These are phyloP conservation scores for Trypoxylus dichotomus DNA, from an alignment of 1,140 invertebrate genomes.

Conservation along the genomic window DNA sequence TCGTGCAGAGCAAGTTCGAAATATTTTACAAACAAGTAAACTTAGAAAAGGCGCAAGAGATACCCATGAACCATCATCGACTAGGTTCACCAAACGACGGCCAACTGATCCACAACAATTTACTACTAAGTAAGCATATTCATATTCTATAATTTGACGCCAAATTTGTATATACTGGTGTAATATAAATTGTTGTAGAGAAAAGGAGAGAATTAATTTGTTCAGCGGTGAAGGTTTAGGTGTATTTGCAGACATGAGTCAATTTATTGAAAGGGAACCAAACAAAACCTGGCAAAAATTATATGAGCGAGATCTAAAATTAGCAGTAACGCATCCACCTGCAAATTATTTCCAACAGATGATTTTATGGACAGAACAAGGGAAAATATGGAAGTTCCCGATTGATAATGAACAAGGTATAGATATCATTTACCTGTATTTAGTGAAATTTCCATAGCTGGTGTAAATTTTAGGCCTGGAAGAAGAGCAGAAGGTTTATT, in stretches of 20 bases:
- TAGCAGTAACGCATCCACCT: conserved; percentile 70
- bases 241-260: conserved; percentile 58
- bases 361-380: conserved; percentile 91
- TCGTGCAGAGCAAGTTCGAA: conserved; percentile 46
- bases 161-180: not conserved
- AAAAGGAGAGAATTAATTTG: conserved; percentile 56
- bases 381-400: conserved; percentile 96
- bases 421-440: conserved; percentile 27
- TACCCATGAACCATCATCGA: not conserved
- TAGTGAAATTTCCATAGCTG: not conserved
- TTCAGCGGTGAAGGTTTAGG: conserved; percentile 61
- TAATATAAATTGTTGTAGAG: conserved; percentile 20
- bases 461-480: conserved; percentile 65
- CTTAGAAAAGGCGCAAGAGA: not conserved
- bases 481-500: conserved; percentile 78
- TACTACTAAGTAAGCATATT: not conserved
- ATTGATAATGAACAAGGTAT: conserved; percentile 96
- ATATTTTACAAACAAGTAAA: conserved; percentile 38
- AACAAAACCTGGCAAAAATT: conserved; percentile 71
- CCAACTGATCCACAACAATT: not conserved
- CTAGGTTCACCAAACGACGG: not conserved
- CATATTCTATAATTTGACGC: not conserved
- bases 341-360: conserved; percentile 91
- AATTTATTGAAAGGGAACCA: conserved; percentile 53
- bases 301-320: conserved; percentile 65